Evolutionary conservation across 1,140 invertebrate genomes (phyloP).

Genomic region (Sipha flava): DNA sequence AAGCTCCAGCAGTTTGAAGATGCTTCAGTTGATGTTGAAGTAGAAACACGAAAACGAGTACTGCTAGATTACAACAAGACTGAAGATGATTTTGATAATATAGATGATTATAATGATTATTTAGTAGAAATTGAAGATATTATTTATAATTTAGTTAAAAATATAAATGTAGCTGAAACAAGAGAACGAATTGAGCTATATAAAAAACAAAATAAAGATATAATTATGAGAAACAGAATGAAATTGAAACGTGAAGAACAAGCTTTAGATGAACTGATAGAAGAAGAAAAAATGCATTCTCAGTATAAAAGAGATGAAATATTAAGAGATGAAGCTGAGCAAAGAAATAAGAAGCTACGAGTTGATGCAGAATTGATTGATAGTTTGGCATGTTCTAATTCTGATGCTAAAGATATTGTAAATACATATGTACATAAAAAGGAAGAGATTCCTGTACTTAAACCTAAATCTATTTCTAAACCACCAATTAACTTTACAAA

Average conservation of each 20-base stretch:
- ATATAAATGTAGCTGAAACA: slow-evolving; percentile 81
- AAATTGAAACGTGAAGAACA: slow-evolving; percentile 53
- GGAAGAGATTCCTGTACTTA: slow-evolving; percentile 40
- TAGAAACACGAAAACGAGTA: slow-evolving; percentile 85
- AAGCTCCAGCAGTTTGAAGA: slow-evolving; percentile 94
- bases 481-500: slow-evolving; percentile 50
- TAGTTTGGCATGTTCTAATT: slow-evolving; percentile 81
- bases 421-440: slow-evolving; percentile 42
- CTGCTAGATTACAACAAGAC: slow-evolving; percentile 86
- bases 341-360: slow-evolving; percentile 71
- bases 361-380: slow-evolving; percentile 87
- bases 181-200: slow-evolving; percentile 86
- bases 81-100: slow-evolving; percentile 74
- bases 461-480: slow-evolving; percentile 41
- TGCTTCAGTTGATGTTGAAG: slow-evolving; percentile 90
- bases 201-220: slow-evolving; percentile 85
- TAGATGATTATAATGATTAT: slow-evolving; percentile 87
- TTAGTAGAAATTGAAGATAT: slow-evolving; percentile 85
- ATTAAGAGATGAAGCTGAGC: slow-evolving; percentile 56
- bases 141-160: slow-evolving; percentile 84
- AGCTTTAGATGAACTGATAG: slow-evolving; percentile 79
- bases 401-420: slow-evolving; percentile 56
- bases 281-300: slow-evolving; percentile 50
- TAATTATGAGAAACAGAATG: slow-evolving; percentile 78
- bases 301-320: slow-evolving; percentile 42